Conservation (phyloP, 1,140 invertebrate genomes). For the Papilio aristodemus region DNA sequence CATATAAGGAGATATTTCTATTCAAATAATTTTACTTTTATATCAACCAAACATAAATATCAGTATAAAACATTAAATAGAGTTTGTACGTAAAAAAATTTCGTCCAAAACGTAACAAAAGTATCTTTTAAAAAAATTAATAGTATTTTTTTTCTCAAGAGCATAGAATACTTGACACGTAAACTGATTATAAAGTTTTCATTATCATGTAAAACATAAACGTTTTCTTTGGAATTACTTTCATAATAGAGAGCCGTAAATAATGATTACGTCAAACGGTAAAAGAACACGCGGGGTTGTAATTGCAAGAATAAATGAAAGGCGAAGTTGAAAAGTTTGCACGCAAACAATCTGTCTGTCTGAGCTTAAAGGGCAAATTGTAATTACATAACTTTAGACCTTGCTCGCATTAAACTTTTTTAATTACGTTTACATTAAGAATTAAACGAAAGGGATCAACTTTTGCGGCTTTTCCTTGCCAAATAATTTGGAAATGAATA, state of each 20-base stretch:
- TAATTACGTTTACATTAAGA: slow-evolving; percentile 32
- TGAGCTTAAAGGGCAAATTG: slow-evolving; percentile 23
- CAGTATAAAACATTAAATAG: no score
- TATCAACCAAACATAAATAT: no score
- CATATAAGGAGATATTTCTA: no score
- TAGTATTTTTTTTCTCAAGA: no score
- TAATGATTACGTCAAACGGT: background rate
- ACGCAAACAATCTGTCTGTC: slow-evolving; percentile 23
- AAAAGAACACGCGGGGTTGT: slow-evolving; percentile 18
- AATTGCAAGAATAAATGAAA: slow-evolving; percentile 25
- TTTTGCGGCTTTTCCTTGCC: slow-evolving; percentile 15
- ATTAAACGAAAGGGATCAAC: slow-evolving; percentile 18
- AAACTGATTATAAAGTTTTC: background rate
- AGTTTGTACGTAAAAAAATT: no score
- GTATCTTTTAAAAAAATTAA: no score
- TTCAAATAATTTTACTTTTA: no score
- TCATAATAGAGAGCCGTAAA: background rate
- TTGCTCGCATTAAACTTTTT: slow-evolving; percentile 28
- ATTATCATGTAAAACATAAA: background rate
- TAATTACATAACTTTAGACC: slow-evolving; percentile 37
- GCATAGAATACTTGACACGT: no score
- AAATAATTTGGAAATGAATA: background rate
- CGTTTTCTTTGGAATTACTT: background rate
- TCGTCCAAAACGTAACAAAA: no score
- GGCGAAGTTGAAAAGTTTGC: slow-evolving; percentile 21